Percentiles rank a stretch among this genome's conserved stretches.
phyloP scores from a whole-genome alignment of 1,140 invertebrate genomes.

The Augochlora pura region DNA sequence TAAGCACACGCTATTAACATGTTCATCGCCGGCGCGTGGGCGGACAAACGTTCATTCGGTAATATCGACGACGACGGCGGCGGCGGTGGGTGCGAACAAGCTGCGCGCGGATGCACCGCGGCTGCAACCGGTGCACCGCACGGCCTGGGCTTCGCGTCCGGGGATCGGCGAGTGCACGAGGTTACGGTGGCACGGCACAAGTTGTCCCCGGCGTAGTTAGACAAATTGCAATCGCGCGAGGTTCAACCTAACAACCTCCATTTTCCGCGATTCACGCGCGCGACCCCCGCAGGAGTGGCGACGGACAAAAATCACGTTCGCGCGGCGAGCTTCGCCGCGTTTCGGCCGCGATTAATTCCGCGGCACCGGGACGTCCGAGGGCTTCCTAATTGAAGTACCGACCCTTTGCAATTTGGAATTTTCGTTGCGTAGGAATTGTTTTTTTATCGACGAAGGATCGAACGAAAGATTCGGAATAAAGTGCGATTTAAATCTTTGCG shows the following conservation, averaged over 20 bases:
- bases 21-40: background rate
- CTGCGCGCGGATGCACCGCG: conserved; percentile 29
- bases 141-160: conserved; percentile 36
- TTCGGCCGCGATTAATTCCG: background rate
- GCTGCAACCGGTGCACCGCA: conserved; percentile 50
- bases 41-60: background rate
- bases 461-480: too few relatives aligned
- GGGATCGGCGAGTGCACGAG: conserved; percentile 53
- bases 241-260: conserved; percentile 8
- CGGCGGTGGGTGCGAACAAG: background rate
- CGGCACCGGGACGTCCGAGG: background rate
- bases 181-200: conserved; percentile 25
- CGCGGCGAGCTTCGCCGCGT: background rate
- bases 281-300: background rate
- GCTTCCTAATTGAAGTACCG: too few relatives aligned
- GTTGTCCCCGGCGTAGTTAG: conserved; percentile 23
- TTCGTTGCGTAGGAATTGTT: too few relatives aligned
- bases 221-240: conserved; percentile 30
- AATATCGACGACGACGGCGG: conserved; percentile 22
- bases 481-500: too few relatives aligned
- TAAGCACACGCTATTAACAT: too few relatives aligned
- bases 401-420: too few relatives aligned
- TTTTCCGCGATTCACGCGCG: background rate
- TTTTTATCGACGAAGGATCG: too few relatives aligned
- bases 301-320: background rate